phyloP scores from a whole-genome alignment of 2,888 invertebrate species.

The Agrotis segetum region DNA sequence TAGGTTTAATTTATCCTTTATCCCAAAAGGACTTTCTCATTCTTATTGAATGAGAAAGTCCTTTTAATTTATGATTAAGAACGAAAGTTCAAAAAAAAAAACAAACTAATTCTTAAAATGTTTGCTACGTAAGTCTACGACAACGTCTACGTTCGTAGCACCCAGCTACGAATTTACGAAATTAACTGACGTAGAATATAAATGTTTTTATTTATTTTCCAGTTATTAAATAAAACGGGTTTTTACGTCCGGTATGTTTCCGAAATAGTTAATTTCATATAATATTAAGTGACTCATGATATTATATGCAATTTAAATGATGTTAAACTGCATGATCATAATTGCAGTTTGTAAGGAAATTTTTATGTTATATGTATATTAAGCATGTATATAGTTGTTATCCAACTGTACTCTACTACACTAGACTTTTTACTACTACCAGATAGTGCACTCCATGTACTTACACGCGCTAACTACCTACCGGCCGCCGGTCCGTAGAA shows the following conservation, averaged over 20 bases:
- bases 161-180: not conserved
- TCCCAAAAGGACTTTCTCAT: not conserved
- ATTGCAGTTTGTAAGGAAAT: not conserved
- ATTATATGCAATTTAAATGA: constrained; percentile 3
- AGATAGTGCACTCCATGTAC: too few relatives aligned
- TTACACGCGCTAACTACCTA: too few relatives aligned
- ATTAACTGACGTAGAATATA: not conserved
- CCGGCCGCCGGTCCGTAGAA: too few relatives aligned
- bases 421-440: too few relatives aligned
- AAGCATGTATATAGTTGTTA: too few relatives aligned
- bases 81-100: too few relatives aligned
- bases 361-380: too few relatives aligned
- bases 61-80: too few relatives aligned
- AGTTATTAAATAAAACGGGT: not conserved
- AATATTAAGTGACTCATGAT: not conserved
- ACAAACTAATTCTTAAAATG: not conserved
- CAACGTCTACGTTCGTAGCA: not conserved
- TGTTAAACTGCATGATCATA: not conserved
- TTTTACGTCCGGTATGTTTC: constrained; percentile 14
- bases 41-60: too few relatives aligned
- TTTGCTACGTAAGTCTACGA: not conserved
- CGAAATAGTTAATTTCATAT: not conserved
- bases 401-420: not conserved
- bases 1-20: not conserved
- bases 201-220: constrained; percentile 3